Percentiles rank a stretch among this genome's conserved stretches.
Conservation (phyloP, 2,113 vertebrate species). For the Jaculus jaculus region DNA sequence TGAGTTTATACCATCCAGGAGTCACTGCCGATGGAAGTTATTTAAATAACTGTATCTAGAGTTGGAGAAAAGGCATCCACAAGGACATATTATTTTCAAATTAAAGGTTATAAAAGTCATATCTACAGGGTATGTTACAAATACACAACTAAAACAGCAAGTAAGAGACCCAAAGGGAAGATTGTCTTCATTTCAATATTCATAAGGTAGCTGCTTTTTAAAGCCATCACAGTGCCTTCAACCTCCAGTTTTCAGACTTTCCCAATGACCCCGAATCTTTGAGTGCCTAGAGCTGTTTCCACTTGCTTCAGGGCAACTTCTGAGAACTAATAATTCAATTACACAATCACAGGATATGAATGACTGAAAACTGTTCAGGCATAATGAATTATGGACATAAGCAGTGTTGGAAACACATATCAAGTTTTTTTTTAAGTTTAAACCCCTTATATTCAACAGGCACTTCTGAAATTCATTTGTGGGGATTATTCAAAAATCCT, state of each 20-base stretch:
- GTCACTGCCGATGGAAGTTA: slow-evolving; percentile 23
- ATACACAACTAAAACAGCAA: background rate
- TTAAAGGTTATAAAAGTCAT: background rate
- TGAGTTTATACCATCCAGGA: background rate
- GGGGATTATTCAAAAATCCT: slow-evolving; percentile 72
- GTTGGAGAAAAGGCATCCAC: slow-evolving; percentile 43
- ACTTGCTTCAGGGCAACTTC: slow-evolving; percentile 56
- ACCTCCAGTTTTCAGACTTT: slow-evolving; percentile 47
- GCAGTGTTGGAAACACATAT: slow-evolving; percentile 71
- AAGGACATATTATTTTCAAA: slow-evolving; percentile 49
- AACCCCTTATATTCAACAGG: slow-evolving; percentile 66
- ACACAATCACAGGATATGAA: slow-evolving; percentile 60
- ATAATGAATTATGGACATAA: slow-evolving; percentile 73
- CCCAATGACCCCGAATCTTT: background rate
- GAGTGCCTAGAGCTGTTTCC: slow-evolving; percentile 59
- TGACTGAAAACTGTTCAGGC: slow-evolving; percentile 35
- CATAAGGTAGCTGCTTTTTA: slow-evolving; percentile 57
- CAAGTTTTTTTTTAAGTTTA: slow-evolving; percentile 42
- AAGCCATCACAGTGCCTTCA: slow-evolving; percentile 35
- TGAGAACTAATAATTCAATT: slow-evolving; percentile 68
- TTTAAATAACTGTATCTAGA: slow-evolving; percentile 45
- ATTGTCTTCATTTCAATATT: slow-evolving; percentile 37
- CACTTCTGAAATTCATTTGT: slow-evolving; percentile 74
- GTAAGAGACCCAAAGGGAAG: background rate
- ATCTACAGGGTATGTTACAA: slow-evolving; percentile 46